Percentiles rank a stretch among this genome's conserved stretches.
Conservation (phyloP, 2,888 invertebrate genomes). For the Argynnis bischoffii region DNA sequence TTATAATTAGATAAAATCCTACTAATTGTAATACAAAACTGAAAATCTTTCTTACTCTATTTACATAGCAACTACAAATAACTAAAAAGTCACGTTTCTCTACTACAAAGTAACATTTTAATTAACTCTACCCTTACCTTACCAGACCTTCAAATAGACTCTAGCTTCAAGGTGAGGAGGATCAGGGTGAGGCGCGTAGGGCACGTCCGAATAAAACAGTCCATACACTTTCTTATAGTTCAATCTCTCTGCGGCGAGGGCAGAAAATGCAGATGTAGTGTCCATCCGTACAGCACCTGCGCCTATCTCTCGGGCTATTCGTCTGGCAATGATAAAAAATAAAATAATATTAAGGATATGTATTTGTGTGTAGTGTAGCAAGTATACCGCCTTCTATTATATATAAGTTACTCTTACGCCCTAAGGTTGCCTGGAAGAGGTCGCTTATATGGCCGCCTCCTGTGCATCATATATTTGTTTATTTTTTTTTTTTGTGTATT, state of each 20-base stretch:
- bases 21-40: too few species aligned
- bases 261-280: slow-evolving; percentile 90
- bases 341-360: neutral
- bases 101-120: neutral
- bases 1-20: too few species aligned
- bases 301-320: slow-evolving; percentile 79
- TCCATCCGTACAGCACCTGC: slow-evolving; percentile 86
- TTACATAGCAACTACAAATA: too few species aligned
- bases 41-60: too few species aligned
- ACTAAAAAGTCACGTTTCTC: too few species aligned
- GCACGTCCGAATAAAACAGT: slow-evolving; percentile 84
- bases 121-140: slow-evolving; percentile 28
- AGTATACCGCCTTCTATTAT: too few species aligned
- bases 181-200: slow-evolving; percentile 82
- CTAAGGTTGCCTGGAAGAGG: too few species aligned
- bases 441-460: too few species aligned
- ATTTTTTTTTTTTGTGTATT: too few species aligned
- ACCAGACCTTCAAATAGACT: slow-evolving; percentile 80
- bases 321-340: slow-evolving; percentile 66
- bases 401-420: too few species aligned
- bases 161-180: slow-evolving; percentile 84
- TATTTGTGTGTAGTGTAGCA: too few species aligned
- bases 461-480: too few species aligned
- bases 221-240: slow-evolving; percentile 87
- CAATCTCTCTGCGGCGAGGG: slow-evolving; percentile 86